Conservation (phyloP, 2,888 invertebrate species). For the Hypercompe scribonia region DNA sequence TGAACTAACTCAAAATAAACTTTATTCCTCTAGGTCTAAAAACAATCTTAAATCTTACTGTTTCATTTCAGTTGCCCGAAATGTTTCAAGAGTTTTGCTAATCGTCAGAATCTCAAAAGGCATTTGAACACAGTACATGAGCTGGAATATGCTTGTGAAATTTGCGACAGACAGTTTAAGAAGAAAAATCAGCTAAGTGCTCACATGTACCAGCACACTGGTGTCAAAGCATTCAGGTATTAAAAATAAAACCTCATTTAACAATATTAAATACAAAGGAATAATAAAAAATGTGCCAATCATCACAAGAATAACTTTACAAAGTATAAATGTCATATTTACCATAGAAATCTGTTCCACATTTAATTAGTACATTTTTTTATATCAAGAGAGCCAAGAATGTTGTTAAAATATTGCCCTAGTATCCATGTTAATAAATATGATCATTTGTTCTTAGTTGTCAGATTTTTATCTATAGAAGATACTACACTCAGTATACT, state of each 20-base stretch:
- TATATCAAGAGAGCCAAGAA: no score
- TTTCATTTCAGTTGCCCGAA: conserved; percentile 71
- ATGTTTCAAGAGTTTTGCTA: conserved; percentile 84
- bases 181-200: conserved; percentile 86
- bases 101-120: conserved; percentile 85
- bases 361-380: no score
- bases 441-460: no score
- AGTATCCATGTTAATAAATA: background rate
- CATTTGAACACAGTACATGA: conserved; percentile 85
- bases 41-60: background rate
- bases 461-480: no score
- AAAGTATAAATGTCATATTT: no score
- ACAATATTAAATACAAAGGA: no score
- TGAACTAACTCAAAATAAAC: no score
- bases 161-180: conserved; percentile 83
- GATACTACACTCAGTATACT: no score
- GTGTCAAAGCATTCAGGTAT: conserved; percentile 77
- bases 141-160: conserved; percentile 79
- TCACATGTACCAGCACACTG: conserved; percentile 86
- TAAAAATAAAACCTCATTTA: background rate
- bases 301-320: no score
- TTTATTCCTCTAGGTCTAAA: background rate
- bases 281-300: no score
- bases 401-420: no score
- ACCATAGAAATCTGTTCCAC: no score